A percentile compares a stretch with the other conserved stretches of the same genome.
phyloP scores from a whole-genome alignment of 2,797 vertebrate species.

The Ptychadena robeensis region DNA sequence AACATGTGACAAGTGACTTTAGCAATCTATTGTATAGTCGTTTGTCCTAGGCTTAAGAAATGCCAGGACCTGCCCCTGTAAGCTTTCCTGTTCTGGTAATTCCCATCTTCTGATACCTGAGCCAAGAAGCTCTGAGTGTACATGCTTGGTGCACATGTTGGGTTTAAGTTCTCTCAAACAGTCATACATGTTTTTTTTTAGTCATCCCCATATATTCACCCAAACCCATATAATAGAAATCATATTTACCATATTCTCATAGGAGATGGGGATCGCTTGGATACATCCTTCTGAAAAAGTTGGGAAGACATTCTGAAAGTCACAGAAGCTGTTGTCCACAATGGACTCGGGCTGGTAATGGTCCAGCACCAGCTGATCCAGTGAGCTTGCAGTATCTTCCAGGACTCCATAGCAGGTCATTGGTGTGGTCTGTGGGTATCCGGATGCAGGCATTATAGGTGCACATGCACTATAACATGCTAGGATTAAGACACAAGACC shows the following conservation, averaged over 20 bases:
- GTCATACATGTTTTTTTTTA: too few species aligned
- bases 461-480: conserved; percentile 75
- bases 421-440: conserved; percentile 72
- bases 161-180: background rate
- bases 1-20: background rate
- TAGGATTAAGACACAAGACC: conserved; percentile 63
- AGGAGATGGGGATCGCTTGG: conserved; percentile 78
- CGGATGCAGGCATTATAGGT: conserved; percentile 65
- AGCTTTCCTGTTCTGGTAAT: background rate
- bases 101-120: background rate
- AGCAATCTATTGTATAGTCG: too few species aligned
- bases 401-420: conserved; percentile 72
- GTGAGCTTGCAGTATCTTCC: conserved; percentile 73
- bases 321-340: conserved; percentile 64
- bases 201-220: background rate
- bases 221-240: conserved; percentile 7
- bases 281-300: conserved; percentile 74
- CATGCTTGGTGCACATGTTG: background rate
- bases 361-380: conserved; percentile 80
- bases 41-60: background rate
- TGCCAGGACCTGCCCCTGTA: background rate
- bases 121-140: background rate
- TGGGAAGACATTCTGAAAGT: conserved; percentile 66
- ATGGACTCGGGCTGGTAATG: conserved; percentile 72
- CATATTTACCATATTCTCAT: conserved; percentile 79